These are phyloP conservation scores for Lasioglossum villosulum DNA, from an alignment of 2,888 invertebrate genomes.

Conservation along the genomic window DNA sequence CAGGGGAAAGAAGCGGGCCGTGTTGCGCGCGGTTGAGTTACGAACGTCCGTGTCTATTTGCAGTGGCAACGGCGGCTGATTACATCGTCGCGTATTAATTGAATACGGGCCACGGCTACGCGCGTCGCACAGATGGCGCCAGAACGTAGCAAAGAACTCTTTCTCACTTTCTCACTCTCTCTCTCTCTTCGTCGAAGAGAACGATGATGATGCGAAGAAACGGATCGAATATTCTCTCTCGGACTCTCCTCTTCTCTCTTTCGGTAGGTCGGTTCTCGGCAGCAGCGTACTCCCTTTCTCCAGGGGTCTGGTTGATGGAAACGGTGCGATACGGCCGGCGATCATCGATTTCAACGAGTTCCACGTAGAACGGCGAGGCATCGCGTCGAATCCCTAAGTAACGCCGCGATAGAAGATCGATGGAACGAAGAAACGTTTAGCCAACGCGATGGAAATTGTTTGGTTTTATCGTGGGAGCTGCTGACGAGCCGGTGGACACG, in stretches of 20 bases:
- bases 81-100: constrained; percentile 79
- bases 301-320: constrained; percentile 40
- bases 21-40: constrained; percentile 70
- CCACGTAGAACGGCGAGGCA: constrained; percentile 60
- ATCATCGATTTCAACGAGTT: constrained; percentile 70
- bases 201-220: constrained; percentile 27
- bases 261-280: neutral
- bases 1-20: constrained; percentile 29
- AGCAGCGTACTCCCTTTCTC: neutral
- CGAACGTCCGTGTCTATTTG: constrained; percentile 77
- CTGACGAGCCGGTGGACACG: neutral
- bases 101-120: constrained; percentile 69
- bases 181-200: neutral
- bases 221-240: constrained; percentile 43
- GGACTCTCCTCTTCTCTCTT: neutral
- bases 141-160: constrained; percentile 46
- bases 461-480: constrained; percentile 37
- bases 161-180: neutral
- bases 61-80: constrained; percentile 72
- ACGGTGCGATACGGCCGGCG: constrained; percentile 44
- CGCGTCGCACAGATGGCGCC: constrained; percentile 47
- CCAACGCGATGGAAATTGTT: constrained; percentile 41
- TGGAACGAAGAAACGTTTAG: constrained; percentile 60
- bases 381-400: constrained; percentile 70
- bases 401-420: constrained; percentile 62